Percentiles rank a stretch among this genome's conserved stretches.
These are phyloP conservation scores for Brachypterus glaber DNA, from an alignment of 2,888 invertebrate species.

Conservation along the genomic window DNA sequence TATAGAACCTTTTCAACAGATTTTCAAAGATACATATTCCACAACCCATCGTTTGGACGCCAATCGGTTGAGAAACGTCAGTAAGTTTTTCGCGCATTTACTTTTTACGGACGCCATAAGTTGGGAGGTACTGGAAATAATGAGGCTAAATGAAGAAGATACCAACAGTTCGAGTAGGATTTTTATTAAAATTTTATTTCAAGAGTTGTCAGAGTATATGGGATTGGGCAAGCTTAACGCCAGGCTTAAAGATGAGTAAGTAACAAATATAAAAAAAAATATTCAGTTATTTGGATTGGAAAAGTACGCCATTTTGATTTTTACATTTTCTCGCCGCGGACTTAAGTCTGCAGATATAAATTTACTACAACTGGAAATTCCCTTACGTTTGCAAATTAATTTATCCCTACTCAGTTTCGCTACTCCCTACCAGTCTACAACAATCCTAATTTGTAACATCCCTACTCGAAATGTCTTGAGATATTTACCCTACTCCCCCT, in stretches of 20 bases:
- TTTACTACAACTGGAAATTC: no score
- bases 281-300: no score
- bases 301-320: no score
- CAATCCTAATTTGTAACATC: no score
- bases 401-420: no score
- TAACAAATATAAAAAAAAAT: no score
- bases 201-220: slow-evolving; percentile 94
- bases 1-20: slow-evolving; percentile 86
- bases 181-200: slow-evolving; percentile 95
- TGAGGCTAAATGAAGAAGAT: slow-evolving; percentile 91
- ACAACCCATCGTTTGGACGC: slow-evolving; percentile 94
- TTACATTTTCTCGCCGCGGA: no score
- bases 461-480: no score
- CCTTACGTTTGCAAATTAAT: no score
- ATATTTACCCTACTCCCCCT: no score
- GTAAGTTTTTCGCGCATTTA: slow-evolving; percentile 94
- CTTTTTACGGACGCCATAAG: slow-evolving; percentile 93
- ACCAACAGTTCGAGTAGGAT: slow-evolving; percentile 96
- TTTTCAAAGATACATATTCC: slow-evolving; percentile 90
- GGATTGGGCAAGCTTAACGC: slow-evolving; percentile 85
- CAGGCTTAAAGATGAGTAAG: slow-evolving; percentile 82
- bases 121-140: slow-evolving; percentile 86
- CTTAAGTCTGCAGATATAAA: no score
- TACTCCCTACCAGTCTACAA: no score
- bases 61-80: slow-evolving; percentile 89